Evolutionary conservation across 2,888 invertebrate species (phyloP).

Genomic region (Teinopalpus imperialis): DNA sequence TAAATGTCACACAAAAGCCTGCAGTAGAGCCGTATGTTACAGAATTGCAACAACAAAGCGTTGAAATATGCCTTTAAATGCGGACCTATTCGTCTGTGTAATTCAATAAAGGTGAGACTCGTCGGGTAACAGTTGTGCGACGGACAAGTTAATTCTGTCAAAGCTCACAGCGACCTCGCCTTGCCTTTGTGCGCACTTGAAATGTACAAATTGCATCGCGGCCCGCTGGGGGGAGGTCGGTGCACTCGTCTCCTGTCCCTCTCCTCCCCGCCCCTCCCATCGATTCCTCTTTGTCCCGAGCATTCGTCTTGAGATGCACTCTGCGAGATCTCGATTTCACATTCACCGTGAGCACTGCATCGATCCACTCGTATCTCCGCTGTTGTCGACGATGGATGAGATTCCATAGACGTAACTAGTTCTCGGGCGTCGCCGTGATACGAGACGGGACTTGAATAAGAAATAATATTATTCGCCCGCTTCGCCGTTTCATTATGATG

Average conservation of each 20-base stretch:
- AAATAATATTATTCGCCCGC: constrained; percentile 28
- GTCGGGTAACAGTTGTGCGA: constrained; percentile 56
- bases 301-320: constrained; percentile 77
- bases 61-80: constrained; percentile 43
- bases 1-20: constrained; percentile 8
- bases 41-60: constrained; percentile 27
- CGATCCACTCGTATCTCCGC: constrained; percentile 40
- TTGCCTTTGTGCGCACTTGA: constrained; percentile 80
- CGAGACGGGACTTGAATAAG: constrained; percentile 32
- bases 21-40: constrained; percentile 8
- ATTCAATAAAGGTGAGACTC: constrained; percentile 70
- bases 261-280: constrained; percentile 65
- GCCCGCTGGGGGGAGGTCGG: constrained; percentile 67
- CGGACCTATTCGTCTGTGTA: constrained; percentile 47
- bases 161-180: constrained; percentile 76
- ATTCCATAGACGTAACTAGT: constrained; percentile 42
- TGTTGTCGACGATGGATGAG: constrained; percentile 40
- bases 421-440: constrained; percentile 36
- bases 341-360: constrained; percentile 32
- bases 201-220: constrained; percentile 81
- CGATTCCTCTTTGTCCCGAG: constrained; percentile 78
- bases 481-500: constrained; percentile 24
- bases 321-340: constrained; percentile 75
- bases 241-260: constrained; percentile 65
- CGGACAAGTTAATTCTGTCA: constrained; percentile 81